Evolutionary conservation across 2,113 vertebrate species (phyloP).

Genomic region (Acinonyx jubatus): DNA sequence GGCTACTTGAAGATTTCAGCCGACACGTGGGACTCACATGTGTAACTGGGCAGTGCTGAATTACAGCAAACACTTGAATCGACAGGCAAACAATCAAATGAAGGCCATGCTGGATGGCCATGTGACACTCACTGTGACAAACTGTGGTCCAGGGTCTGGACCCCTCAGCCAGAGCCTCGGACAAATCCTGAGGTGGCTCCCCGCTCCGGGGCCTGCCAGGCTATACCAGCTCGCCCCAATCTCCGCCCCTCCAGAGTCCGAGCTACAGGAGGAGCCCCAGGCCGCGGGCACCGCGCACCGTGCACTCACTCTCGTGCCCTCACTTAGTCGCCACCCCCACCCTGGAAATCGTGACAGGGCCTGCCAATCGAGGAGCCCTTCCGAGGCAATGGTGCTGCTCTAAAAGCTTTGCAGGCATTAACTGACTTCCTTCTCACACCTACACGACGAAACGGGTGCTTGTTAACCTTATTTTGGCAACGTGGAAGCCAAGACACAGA

Average conservation of each 20-base stretch:
- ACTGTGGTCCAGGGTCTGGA: neutral
- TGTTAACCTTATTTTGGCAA: neutral
- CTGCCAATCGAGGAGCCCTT: neutral
- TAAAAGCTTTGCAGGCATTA: neutral
- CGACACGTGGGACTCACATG: neutral
- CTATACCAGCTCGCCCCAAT: neutral
- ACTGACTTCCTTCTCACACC: neutral
- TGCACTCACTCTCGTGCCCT: rapidly evolving
- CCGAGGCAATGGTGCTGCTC: neutral
- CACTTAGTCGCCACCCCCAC: neutral
- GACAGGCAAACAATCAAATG: neutral
- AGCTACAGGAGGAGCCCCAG: neutral
- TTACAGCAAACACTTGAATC: neutral
- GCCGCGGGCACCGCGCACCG: rapidly evolving
- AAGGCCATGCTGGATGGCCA: neutral
- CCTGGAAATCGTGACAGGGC: rapidly evolving
- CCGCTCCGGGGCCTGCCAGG: neutral
- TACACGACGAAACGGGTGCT: neutral
- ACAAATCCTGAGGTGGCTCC: neutral
- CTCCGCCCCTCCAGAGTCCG: rapidly evolving
- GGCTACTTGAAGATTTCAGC: neutral
- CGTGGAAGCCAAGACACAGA: neutral
- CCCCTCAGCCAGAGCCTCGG: neutral
- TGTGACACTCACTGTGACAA: neutral
- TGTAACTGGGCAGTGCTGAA: neutral